Evolutionary conservation across 2,888 invertebrate genomes (phyloP).

Genomic region (Andrena flavipes): DNA sequence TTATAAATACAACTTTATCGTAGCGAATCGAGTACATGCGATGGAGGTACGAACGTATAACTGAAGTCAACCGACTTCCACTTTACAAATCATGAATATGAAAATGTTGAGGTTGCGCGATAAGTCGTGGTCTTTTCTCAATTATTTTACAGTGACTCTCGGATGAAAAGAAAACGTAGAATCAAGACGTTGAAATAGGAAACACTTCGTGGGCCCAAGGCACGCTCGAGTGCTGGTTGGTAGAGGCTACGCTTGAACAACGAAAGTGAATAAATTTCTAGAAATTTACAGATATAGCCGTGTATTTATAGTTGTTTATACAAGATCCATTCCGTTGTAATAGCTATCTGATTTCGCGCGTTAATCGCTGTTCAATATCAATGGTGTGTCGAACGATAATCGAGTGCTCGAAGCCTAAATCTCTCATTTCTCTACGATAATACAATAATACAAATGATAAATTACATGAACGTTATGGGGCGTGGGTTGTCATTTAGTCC

Average conservation of each 20-base stretch:
- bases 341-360: constrained; percentile 19
- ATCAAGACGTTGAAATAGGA: background rate
- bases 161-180: background rate
- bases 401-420: constrained; percentile 27
- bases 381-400: constrained; percentile 18
- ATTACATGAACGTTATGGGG: background rate
- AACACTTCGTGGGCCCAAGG: background rate
- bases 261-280: background rate
- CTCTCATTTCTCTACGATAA: background rate
- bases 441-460: constrained; percentile 41
- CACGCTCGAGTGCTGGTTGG: background rate
- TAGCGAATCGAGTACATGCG: background rate
- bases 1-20: background rate
- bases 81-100: background rate
- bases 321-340: constrained; percentile 38
- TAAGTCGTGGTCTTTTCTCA: background rate
- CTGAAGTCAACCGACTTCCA: background rate
- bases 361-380: constrained; percentile 21
- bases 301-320: constrained; percentile 51
- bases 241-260: background rate
- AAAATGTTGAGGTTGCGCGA: background rate
- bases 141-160: background rate
- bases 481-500: background rate
- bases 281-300: constrained; percentile 33
- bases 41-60: background rate